Evolutionary conservation across 37 sponge, comb jelly and placozoan species (phyloP).

Genomic region (Haliclona indistincta): DNA sequence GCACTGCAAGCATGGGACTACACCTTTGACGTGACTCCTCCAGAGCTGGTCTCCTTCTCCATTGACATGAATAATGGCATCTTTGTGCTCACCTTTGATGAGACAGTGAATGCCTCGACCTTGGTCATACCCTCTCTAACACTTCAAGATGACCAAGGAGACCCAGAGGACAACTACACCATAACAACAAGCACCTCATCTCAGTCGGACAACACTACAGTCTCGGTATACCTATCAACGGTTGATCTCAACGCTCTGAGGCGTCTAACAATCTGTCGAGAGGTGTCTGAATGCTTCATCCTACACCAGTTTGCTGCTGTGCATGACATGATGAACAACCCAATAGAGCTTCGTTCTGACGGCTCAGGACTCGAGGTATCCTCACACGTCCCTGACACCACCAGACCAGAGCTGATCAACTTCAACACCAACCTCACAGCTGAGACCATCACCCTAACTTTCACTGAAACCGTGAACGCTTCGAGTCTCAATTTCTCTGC

Average conservation of each 20-base stretch:
- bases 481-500: slow-evolving; percentile 79
- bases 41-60: slow-evolving; percentile 53
- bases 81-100: slow-evolving; percentile 81
- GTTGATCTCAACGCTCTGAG: slow-evolving; percentile 82
- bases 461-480: slow-evolving; percentile 89
- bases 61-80: slow-evolving; percentile 78
- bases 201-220: slow-evolving; percentile 56
- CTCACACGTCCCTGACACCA: slow-evolving; percentile 56
- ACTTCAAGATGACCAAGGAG: slow-evolving; percentile 56
- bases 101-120: slow-evolving; percentile 75
- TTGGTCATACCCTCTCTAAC: slow-evolving; percentile 42
- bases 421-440: slow-evolving; percentile 77
- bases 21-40: slow-evolving; percentile 64
- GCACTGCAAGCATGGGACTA: slow-evolving; percentile 44
- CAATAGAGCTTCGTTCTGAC: slow-evolving; percentile 44
- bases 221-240: slow-evolving; percentile 46
- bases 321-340: slow-evolving; percentile 72
- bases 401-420: slow-evolving; percentile 61
- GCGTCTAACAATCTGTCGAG: slow-evolving; percentile 69
- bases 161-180: slow-evolving; percentile 25
- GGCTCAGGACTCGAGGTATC: slow-evolving; percentile 44
- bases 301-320: slow-evolving; percentile 51
- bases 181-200: slow-evolving; percentile 41
- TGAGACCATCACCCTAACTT: slow-evolving; percentile 70
- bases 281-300: slow-evolving; percentile 63